Conservation (phyloP, 2,888 invertebrate genomes). For the Drepana falcataria region DNA sequence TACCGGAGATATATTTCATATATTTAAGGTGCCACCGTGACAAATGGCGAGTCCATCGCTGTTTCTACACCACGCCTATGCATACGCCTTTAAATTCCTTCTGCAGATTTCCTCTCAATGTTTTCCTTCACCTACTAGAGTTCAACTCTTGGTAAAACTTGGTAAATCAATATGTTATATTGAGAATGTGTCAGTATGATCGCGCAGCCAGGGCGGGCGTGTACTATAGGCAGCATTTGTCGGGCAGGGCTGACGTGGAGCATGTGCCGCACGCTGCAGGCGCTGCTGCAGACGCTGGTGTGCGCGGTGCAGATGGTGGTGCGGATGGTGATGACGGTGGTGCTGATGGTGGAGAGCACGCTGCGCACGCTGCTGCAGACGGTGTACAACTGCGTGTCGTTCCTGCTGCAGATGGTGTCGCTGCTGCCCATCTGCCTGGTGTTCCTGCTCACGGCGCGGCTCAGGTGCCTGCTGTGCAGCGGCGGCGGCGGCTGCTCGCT, state of each 20-base stretch:
- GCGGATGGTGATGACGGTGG: neutral
- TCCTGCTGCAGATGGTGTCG: conserved; percentile 30
- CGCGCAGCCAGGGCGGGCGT: no score
- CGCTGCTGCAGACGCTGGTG: neutral
- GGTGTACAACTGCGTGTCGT: conserved; percentile 34
- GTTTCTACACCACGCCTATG: no score
- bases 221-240: no score
- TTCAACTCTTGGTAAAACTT: no score
- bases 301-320: neutral
- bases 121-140: no score
- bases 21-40: no score
- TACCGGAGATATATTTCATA: no score
- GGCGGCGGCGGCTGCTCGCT: neutral
- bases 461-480: conserved; percentile 17
- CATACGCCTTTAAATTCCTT: no score
- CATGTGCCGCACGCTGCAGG: neutral
- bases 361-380: conserved; percentile 34
- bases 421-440: conserved; percentile 36
- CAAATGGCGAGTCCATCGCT: no score
- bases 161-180: no score
- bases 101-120: no score
- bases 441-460: conserved; percentile 29
- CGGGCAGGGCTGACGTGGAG: neutral
- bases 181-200: no score
- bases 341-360: conserved; percentile 34